Evolutionary conservation across 2,797 vertebrate genomes (phyloP).

Genomic region (Selene dorsalis): DNA sequence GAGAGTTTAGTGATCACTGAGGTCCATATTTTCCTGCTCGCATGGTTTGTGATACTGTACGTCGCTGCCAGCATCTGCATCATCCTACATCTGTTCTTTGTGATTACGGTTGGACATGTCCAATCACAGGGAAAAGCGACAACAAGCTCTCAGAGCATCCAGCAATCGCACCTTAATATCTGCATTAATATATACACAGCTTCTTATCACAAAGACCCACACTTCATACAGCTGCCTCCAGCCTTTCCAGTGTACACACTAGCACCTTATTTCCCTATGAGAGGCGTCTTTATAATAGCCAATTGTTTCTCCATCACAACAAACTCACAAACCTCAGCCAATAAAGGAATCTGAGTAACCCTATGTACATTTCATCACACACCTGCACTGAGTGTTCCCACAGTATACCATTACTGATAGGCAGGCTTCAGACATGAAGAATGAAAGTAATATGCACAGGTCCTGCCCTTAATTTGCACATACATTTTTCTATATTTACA

Average conservation of each 20-base stretch:
- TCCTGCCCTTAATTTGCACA: slow-evolving; percentile 86
- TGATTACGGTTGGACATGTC: slow-evolving; percentile 69
- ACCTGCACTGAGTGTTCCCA: slow-evolving; percentile 76
- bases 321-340: slow-evolving; percentile 70
- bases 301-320: slow-evolving; percentile 84
- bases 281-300: slow-evolving; percentile 82
- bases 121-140: slow-evolving; percentile 74
- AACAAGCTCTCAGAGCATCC: slow-evolving; percentile 66
- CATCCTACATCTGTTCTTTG: slow-evolving; percentile 59
- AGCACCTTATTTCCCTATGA: slow-evolving; percentile 81
- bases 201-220: slow-evolving; percentile 66
- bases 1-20: neutral
- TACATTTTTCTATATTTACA: slow-evolving; percentile 85
- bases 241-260: slow-evolving; percentile 68
- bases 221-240: slow-evolving; percentile 61
- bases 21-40: slow-evolving; percentile 29
- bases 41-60: slow-evolving; percentile 22
- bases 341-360: slow-evolving; percentile 79
- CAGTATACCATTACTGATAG: slow-evolving; percentile 66
- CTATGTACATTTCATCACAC: slow-evolving; percentile 81
- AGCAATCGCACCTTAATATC: slow-evolving; percentile 71
- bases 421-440: slow-evolving; percentile 74
- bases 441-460: slow-evolving; percentile 83
- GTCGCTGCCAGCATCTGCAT: slow-evolving; percentile 43
- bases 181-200: slow-evolving; percentile 75